Conservation (phyloP, 1,140 invertebrate species). For the Thaumatotibia leucotreta region DNA sequence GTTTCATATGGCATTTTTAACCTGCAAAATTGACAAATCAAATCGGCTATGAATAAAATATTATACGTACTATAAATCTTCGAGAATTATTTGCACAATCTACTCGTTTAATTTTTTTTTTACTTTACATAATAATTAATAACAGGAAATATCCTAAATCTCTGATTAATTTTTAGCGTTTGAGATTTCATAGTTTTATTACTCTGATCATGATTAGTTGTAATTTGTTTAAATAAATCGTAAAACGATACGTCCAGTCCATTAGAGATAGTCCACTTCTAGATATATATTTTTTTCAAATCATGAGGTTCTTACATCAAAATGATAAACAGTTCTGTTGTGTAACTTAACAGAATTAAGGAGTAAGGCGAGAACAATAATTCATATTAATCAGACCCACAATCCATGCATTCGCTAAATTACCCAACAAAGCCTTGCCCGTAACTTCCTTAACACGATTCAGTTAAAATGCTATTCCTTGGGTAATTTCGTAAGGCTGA, state of each 20-base stretch:
- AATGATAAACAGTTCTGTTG: not conserved
- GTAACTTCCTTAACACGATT: slow-evolving; percentile 31
- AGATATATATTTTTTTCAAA: no score
- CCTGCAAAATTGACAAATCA: not conserved
- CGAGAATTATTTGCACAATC: not conserved
- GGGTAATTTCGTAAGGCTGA: slow-evolving; percentile 44
- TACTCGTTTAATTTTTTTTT: no score
- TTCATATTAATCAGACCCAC: slow-evolving; percentile 8
- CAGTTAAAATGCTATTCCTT: slow-evolving; percentile 34
- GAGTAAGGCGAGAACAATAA: not conserved
- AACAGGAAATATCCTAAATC: no score
- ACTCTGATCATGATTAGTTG: no score
- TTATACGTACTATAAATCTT: not conserved
- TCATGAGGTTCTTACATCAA: no score
- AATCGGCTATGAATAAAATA: not conserved
- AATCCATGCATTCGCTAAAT: slow-evolving; percentile 10
- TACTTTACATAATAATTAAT: no score
- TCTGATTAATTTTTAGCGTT: no score
- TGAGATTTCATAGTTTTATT: no score
- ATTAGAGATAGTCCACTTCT: no score
- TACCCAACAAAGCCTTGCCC: not conserved
- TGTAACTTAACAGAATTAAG: not conserved
- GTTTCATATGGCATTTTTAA: slow-evolving; percentile 1
- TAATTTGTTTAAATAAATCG: no score
- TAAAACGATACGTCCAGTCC: no score